Percentiles rank a stretch among this genome's conserved stretches.
These are phyloP conservation scores for Heliconius hortense DNA, from an alignment of 2,888 invertebrate species.

Conservation along the genomic window DNA sequence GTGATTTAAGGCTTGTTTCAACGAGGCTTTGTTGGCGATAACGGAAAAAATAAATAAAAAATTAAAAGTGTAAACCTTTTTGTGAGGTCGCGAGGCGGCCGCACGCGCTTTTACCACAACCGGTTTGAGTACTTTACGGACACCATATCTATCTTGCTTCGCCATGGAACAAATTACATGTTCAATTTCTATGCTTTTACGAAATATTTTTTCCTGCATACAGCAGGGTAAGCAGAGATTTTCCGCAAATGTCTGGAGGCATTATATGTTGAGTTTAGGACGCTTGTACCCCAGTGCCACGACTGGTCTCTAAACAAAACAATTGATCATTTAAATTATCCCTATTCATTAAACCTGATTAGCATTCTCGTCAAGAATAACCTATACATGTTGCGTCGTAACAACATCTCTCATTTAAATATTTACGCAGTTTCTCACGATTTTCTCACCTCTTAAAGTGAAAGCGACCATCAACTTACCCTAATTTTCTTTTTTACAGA, in stretches of 20 bases:
- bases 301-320: conserved; percentile 46
- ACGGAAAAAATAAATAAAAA: conserved; percentile 65
- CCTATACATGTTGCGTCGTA: conserved; percentile 44
- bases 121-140: conserved; percentile 79
- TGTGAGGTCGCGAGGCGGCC: conserved; percentile 79
- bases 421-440: conserved; percentile 53
- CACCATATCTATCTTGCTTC: conserved; percentile 79
- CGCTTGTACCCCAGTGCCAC: too few relatives aligned
- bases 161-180: conserved; percentile 79
- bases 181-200: conserved; percentile 81
- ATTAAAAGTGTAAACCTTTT: conserved; percentile 77
- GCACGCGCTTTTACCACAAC: conserved; percentile 75
- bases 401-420: conserved; percentile 53
- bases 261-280: too few relatives aligned
- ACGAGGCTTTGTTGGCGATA: conserved; percentile 72
- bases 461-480: conserved; percentile 48
- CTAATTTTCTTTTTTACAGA: conserved; percentile 77
- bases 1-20: conserved; percentile 72
- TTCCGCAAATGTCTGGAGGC: too few relatives aligned
- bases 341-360: conserved; percentile 53
- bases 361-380: background rate
- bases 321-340: conserved; percentile 62
- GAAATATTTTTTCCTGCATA: conserved; percentile 44
- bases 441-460: conserved; percentile 52
- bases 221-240: too few relatives aligned